Evolutionary conservation across 2,888 invertebrate genomes (phyloP).

Genomic region (Drosophila paucipuncta): DNA sequence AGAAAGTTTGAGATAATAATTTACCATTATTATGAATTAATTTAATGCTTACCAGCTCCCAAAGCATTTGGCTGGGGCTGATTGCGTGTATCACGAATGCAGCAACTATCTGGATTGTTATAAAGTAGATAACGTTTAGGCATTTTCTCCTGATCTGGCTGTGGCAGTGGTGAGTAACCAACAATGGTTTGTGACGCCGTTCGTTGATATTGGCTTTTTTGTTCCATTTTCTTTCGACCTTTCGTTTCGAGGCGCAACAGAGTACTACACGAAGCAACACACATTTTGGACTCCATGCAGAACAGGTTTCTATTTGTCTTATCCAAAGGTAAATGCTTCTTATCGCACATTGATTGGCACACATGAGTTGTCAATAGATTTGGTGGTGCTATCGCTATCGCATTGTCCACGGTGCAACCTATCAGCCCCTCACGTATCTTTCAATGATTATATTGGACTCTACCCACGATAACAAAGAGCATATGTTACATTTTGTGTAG

Average conservation of each 20-base stretch:
- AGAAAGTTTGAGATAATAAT: background rate
- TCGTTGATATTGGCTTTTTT: conserved; percentile 38
- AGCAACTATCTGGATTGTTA: conserved; percentile 46
- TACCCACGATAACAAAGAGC: conserved; percentile 19
- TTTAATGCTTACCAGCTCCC: conserved; percentile 51
- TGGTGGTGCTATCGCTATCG: conserved; percentile 31
- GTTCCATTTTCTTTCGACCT: conserved; percentile 26
- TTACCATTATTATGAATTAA: background rate
- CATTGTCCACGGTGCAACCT: conserved; percentile 26
- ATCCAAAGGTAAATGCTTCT: conserved; percentile 62
- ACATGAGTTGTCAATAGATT: conserved; percentile 22
- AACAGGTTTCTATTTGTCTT: conserved; percentile 47
- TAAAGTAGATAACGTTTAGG: conserved; percentile 30
- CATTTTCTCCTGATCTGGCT: conserved; percentile 3
- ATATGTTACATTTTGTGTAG: conserved; percentile 18
- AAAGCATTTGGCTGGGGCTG: conserved; percentile 72
- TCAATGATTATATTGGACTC: conserved; percentile 44
- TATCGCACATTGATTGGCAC: conserved; percentile 70
- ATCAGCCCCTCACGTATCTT: conserved; percentile 38
- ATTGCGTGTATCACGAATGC: conserved; percentile 67
- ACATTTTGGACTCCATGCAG: conserved; percentile 20
- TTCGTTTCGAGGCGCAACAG: conserved; percentile 25
- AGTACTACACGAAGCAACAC: conserved; percentile 38
- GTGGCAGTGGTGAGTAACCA: conserved; percentile 51
- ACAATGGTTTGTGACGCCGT: conserved; percentile 47